Base-by-base conservation (phyloP, 2,888 invertebrate species). In the Seira ritae region DNA sequence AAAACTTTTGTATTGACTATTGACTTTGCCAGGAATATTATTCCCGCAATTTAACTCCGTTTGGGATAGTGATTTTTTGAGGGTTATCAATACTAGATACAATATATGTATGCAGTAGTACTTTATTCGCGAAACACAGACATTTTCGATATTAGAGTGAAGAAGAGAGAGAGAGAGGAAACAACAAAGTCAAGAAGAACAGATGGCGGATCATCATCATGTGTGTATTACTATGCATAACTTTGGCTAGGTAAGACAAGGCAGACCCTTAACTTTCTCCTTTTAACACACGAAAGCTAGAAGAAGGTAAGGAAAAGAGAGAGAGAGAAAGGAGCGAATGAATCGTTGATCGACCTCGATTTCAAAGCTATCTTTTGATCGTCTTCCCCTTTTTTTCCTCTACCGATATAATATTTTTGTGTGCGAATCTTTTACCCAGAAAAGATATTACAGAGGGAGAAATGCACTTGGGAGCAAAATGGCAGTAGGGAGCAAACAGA, bases 321-420 rank as follows among this genome's bases (percentile, higher is more conserved):
- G 4, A 55, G 65, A 60, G 46, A 17, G 74, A 42, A 77, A n/a
- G 77, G 76, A 72, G 73, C 74, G 72, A 77, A 77, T 77, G 76
- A 82, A 82, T 76, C 82, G 76, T 77, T 82, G 82, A 82, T 82
- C 82, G 82, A 82, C 82, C 82, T 81, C 80, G 75, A 75, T 81
- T 81, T 71, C 71, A 75, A 75, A 81, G 74, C 80, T 67, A 80
- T 75, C 69, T 80, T 80, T 80, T 76, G 67, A 65, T 76, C 70
- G 20, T 80, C 62, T 75, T 55, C 70, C 69, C 23, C 19, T 71
- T 62, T 60, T 42, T n/a, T n/a, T n/a, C n/a, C n/a, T n/a, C n/a
- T n/a, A n/a, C n/a, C n/a, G n/a, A n/a, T n/a, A n/a, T n/a, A n/a
- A n/a, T n/a, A n/a, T n/a, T n/a, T n/a, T n/a, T n/a, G 22, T 78